These are phyloP conservation scores for Notolabrus celidotus DNA, from an alignment of 2,797 vertebrate species.

Conservation along the genomic window DNA sequence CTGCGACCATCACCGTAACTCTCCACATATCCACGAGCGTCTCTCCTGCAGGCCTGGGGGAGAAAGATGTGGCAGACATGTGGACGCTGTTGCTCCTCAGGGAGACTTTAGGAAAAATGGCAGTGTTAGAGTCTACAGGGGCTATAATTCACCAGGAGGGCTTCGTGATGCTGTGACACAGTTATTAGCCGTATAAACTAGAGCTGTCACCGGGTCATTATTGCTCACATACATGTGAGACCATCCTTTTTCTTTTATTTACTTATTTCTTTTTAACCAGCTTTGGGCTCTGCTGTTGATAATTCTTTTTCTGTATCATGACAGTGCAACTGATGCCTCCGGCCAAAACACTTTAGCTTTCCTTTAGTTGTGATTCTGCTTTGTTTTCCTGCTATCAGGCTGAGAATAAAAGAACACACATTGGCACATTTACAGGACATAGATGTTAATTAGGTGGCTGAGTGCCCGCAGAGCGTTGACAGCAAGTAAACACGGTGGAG, in stretches of 20 bases:
- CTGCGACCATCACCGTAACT: conserved; percentile 46
- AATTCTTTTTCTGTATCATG: conserved; percentile 13
- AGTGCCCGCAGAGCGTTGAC: conserved; percentile 56
- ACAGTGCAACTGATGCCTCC: conserved; percentile 22
- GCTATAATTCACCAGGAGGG: conserved; percentile 63
- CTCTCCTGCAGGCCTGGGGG: conserved; percentile 37
- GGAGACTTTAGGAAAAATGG: conserved; percentile 71
- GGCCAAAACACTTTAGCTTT: conserved; percentile 28
- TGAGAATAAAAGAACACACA: conserved; percentile 51
- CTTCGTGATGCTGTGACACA: conserved; percentile 63
- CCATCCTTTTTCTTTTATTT: conserved; percentile 57
- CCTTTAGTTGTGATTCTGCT: conserved; percentile 42
- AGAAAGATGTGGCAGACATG: conserved; percentile 58
- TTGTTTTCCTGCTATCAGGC: conserved; percentile 43
- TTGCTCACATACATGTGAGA: conserved; percentile 62
- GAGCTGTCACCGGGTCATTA: conserved; percentile 73
- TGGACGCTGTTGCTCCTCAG: conserved; percentile 55
- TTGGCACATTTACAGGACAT: conserved; percentile 48
- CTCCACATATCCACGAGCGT: conserved; percentile 42
- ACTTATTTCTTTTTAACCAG: conserved; percentile 49
- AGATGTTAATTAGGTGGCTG: conserved; percentile 64
- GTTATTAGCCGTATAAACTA: conserved; percentile 79
- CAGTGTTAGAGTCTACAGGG: conserved; percentile 57
- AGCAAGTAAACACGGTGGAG: conserved; percentile 47
- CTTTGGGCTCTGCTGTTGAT: conserved; percentile 23